phyloP scores from a whole-genome alignment of 2,888 invertebrate genomes.

The Pristionchus fissidentatus region DNA sequence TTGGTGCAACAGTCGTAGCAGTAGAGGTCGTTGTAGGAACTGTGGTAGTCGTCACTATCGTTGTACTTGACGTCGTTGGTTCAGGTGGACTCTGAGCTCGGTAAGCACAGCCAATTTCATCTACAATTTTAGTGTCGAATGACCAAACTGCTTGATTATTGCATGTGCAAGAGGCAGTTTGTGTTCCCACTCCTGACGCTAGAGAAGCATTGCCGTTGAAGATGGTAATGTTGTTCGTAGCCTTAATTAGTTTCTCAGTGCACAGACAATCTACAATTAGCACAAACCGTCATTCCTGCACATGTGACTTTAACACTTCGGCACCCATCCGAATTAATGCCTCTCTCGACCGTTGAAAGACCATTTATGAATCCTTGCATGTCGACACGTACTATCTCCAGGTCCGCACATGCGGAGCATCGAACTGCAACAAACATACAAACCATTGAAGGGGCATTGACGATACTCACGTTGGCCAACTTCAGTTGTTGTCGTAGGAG shows the following conservation, averaged over 20 bases:
- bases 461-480: not conserved
- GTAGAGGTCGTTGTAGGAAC: not conserved
- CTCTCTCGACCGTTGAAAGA: not conserved
- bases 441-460: not conserved
- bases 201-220: constrained; percentile 17
- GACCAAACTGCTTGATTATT: not conserved
- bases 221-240: not conserved
- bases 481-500: constrained; percentile 32
- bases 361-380: not conserved
- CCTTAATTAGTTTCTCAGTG: too few species aligned
- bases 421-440: not conserved
- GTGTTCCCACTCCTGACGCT: not conserved
- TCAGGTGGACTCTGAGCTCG: not conserved
- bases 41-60: not conserved
- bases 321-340: not conserved
- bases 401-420: not conserved
- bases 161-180: not conserved
- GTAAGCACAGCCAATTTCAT: not conserved
- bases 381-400: constrained; percentile 12
- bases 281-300: not conserved
- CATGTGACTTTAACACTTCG: not conserved
- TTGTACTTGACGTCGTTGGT: not conserved
- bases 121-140: not conserved
- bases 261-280: too few species aligned
- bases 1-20: not conserved